phyloP scores from a whole-genome alignment of 2,113 vertebrate species.

The Pollachius pollachius region DNA sequence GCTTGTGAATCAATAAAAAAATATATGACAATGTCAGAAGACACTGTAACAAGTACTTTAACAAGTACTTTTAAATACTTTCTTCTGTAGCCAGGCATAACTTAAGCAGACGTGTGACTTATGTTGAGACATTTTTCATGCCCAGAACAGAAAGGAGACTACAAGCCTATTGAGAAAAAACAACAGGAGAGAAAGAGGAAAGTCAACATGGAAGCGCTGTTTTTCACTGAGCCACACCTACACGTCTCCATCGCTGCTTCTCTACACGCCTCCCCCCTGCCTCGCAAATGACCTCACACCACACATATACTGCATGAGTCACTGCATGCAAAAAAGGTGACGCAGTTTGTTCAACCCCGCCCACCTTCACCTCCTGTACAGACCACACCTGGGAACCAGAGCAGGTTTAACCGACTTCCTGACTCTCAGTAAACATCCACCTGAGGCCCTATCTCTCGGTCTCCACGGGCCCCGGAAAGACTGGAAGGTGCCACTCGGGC shows the following conservation, averaged over 20 bases:
- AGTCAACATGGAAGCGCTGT: background rate
- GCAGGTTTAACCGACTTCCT: constrained; percentile 58
- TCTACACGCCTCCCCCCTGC: constrained; percentile 14
- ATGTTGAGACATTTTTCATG: too few species aligned
- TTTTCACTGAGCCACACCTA: constrained; percentile 52
- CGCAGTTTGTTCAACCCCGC: constrained; percentile 30
- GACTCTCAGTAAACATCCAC: constrained; percentile 31
- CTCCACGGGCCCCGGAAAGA: constrained; percentile 20
- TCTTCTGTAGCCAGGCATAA: too few species aligned
- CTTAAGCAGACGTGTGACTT: too few species aligned
- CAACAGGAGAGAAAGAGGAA: background rate
- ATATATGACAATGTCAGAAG: too few species aligned
- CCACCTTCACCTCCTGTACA: constrained; percentile 21
- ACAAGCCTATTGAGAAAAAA: background rate
- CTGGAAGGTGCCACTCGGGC: constrained; percentile 10
- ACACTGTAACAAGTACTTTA: too few species aligned
- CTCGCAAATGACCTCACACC: constrained; percentile 37
- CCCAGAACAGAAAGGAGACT: background rate
- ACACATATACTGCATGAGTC: constrained; percentile 48
- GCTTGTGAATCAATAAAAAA: too few species aligned
- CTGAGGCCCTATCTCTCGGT: constrained; percentile 1
- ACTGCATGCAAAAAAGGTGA: constrained; percentile 51
- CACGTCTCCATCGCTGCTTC: background rate
- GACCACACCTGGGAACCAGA: constrained; percentile 52
- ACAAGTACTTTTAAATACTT: too few species aligned